Base-by-base conservation (phyloP, 2,113 vertebrate species). In the Rissa tridactyla region DNA sequence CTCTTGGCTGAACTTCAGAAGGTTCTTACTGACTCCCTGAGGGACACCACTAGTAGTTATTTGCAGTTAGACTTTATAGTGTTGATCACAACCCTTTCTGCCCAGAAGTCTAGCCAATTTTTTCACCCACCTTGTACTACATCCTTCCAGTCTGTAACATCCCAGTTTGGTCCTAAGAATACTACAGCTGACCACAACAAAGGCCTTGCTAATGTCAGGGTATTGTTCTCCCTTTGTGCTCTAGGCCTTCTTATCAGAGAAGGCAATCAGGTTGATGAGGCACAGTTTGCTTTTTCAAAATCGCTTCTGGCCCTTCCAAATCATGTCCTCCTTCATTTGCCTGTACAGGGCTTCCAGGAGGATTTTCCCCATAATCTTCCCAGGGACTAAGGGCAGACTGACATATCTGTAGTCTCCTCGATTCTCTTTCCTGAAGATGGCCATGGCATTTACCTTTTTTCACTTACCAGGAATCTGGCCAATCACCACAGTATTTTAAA, bases 401-500 rank as follows among this genome's bases (percentile, higher is more conserved):
- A 64, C 23, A 38, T 2, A 8, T 49, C 58, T 51, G 16, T 14
- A 55, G 38, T 30, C 29, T 60, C 38, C 22, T 14, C 0, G 0
- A 2, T 47, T 66, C 71, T 75, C 46, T 7, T 62, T 44, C 58
- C 12, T 57, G n/a, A 91, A 49, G 30, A 57, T 12, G 20, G 16
- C 15, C 38, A 29, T 6, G 9, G n/a, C 40, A 47, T 49, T 65
- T 55, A 61, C 25, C 18, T 73, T 77, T 46, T 72, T 23, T 65
- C 65, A 70, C 25, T 85, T 82, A 55, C 32, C 15, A 79, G 40
- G 32, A 93, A 64, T 46, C 49, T 88, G 7, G 40, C 40, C 19
- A 18, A 3, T 54, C 34, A 80, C 34, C 30, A 85, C 54, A 71
- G 16, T 42, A 30, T 32, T 95, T 83, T 86, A 93, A 86, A 76